phyloP scores from a whole-genome alignment of 2,797 vertebrate genomes.

The Lemur catta region DNA sequence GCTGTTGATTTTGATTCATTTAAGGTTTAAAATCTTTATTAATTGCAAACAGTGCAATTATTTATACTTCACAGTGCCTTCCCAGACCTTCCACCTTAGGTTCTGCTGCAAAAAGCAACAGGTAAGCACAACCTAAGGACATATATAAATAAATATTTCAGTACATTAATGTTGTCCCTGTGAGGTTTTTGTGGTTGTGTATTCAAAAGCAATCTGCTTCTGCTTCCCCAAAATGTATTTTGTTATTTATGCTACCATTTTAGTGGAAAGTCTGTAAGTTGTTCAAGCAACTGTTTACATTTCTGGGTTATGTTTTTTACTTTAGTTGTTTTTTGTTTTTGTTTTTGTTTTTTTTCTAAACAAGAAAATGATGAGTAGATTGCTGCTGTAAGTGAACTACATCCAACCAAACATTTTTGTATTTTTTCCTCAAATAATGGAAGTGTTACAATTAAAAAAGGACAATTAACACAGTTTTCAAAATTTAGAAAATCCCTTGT shows the following conservation, averaged over 20 bases:
- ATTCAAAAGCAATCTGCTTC: slow-evolving; percentile 88
- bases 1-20: slow-evolving; percentile 92
- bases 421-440: slow-evolving; percentile 73
- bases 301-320: slow-evolving; percentile 84
- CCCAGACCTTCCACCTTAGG: slow-evolving; percentile 99
- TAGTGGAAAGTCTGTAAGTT: slow-evolving; percentile 85
- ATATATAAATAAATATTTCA: slow-evolving; percentile 88
- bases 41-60: slow-evolving; percentile 98
- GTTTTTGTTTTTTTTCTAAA: slow-evolving; percentile 46
- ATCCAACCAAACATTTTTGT: slow-evolving; percentile 81
- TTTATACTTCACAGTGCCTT: slow-evolving; percentile 99
- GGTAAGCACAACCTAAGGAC: slow-evolving; percentile 99
- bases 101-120: slow-evolving; percentile 99
- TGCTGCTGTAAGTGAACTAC: slow-evolving; percentile 81
- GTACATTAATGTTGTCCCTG: slow-evolving; percentile 90
- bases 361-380: slow-evolving; percentile 77
- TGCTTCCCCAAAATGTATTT: slow-evolving; percentile 85
- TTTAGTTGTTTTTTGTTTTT: background rate
- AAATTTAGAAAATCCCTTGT: slow-evolving; percentile 80
- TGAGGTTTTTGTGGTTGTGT: slow-evolving; percentile 90
- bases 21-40: slow-evolving; percentile 95
- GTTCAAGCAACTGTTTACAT: slow-evolving; percentile 85
- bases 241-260: slow-evolving; percentile 86
- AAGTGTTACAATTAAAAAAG: slow-evolving; percentile 78
- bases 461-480: slow-evolving; percentile 76